Percentiles rank a stretch among this genome's conserved stretches.
These are phyloP conservation scores for Scaptomyza reducta DNA, from an alignment of 2,888 invertebrate species.

Conservation along the genomic window DNA sequence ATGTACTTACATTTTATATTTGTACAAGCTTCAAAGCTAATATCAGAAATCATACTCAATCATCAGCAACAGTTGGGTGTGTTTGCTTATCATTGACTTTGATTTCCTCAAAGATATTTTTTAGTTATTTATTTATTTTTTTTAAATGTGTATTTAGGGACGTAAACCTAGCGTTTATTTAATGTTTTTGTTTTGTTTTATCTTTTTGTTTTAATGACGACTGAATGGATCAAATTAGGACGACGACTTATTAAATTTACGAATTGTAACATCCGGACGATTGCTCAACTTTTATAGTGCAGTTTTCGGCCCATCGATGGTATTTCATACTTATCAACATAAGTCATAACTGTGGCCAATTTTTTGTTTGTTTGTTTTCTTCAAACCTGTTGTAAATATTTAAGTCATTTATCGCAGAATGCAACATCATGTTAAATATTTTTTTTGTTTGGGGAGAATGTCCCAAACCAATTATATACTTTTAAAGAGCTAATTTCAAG, in stretches of 20 bases:
- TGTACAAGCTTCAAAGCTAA: not conserved
- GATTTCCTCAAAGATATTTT: constrained; percentile 41
- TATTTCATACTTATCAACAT: constrained; percentile 18
- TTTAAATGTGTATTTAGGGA: constrained; percentile 34
- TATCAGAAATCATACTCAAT: constrained; percentile 48
- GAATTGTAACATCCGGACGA: constrained; percentile 10
- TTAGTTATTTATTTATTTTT: not conserved
- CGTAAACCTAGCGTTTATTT: constrained; percentile 18
- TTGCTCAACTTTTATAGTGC: constrained; percentile 9
- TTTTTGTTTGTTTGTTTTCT: constrained; percentile 6
- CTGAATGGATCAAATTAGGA: constrained; percentile 21
- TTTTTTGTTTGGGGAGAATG: constrained; percentile 8
- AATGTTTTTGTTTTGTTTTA: constrained; percentile 4
- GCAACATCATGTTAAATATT: constrained; percentile 21
- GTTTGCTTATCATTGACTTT: constrained; percentile 50
- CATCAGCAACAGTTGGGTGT: constrained; percentile 57
- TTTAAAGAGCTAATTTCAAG: constrained; percentile 25
- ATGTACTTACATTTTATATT: constrained; percentile 7
- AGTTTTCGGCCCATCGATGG: constrained; percentile 28
- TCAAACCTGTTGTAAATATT: constrained; percentile 43
- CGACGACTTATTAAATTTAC: constrained; percentile 23
- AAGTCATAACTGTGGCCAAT: constrained; percentile 6
- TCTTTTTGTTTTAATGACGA: constrained; percentile 22
- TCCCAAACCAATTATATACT: constrained; percentile 18
- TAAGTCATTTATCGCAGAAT: constrained; percentile 18